phyloP scores from a whole-genome alignment of 2,888 invertebrate genomes.

The Nudaria mundana region DNA sequence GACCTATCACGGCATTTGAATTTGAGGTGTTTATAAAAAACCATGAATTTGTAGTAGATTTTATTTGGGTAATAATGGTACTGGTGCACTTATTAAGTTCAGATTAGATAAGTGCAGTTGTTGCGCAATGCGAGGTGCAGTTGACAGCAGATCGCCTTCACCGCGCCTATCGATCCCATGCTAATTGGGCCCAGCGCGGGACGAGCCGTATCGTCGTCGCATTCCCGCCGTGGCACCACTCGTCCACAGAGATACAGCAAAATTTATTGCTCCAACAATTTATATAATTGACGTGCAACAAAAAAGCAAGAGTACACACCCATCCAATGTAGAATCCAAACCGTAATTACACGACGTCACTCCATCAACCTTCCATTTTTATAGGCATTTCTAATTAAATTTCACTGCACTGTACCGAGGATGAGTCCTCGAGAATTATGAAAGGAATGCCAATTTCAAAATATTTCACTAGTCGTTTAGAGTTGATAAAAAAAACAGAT shows the following conservation, averaged over 20 bases:
- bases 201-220: conserved; percentile 61
- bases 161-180: conserved; percentile 77
- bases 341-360: conserved; percentile 68
- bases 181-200: conserved; percentile 74
- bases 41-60: conserved; percentile 17
- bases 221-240: conserved; percentile 60
- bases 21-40: background rate
- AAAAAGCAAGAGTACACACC: conserved; percentile 75
- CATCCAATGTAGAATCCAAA: conserved; percentile 62
- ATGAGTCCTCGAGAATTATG: conserved; percentile 75
- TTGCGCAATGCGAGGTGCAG: conserved; percentile 67
- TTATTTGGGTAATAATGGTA: conserved; percentile 53
- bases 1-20: background rate
- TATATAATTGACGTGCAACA: conserved; percentile 79
- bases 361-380: conserved; percentile 54
- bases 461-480: conserved; percentile 76
- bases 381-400: conserved; percentile 69
- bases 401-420: conserved; percentile 56
- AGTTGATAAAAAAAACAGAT: conserved; percentile 59
- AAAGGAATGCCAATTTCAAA: conserved; percentile 77
- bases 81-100: conserved; percentile 66
- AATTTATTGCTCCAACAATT: conserved; percentile 80
- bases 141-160: conserved; percentile 73
- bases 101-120: conserved; percentile 68
- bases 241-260: conserved; percentile 73